phyloP scores from a whole-genome alignment of 1,140 invertebrate genomes.

The Polypedilum vanderplanki region DNA sequence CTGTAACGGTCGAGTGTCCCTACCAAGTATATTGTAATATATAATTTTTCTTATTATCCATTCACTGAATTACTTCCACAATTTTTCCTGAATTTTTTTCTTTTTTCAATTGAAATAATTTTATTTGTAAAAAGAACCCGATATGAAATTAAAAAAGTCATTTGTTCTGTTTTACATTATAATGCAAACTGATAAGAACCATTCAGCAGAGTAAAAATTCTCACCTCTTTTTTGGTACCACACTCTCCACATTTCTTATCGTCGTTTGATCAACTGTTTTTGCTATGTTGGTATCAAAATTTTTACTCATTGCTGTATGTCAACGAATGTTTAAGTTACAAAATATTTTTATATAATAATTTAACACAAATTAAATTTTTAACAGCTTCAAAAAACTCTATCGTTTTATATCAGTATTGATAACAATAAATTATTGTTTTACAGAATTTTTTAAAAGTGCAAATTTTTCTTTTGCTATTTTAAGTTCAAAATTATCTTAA shows the following conservation, averaged over 20 bases:
- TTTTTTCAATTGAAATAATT: too few species aligned
- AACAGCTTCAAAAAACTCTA: not conserved
- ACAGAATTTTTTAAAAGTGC: not conserved
- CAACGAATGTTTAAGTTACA: not conserved
- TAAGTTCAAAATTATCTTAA: too few species aligned
- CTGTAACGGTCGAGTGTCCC: too few species aligned
- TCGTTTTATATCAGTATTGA: not conserved
- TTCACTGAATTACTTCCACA: too few species aligned
- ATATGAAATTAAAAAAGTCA: too few species aligned
- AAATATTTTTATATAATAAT: not conserved
- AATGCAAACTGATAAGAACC: not conserved
- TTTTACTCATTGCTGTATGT: not conserved
- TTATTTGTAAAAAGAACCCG: too few species aligned
- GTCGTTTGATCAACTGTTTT: conserved; percentile 36
- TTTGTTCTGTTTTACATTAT: too few species aligned
- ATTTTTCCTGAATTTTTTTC: too few species aligned
- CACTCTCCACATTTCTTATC: conserved; percentile 38
- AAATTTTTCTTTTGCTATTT: not conserved
- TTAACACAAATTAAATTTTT: not conserved
- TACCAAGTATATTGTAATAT: too few species aligned
- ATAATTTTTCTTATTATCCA: too few species aligned
- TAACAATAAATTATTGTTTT: not conserved
- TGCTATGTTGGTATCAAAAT: not conserved
- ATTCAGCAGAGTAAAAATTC: not conserved
- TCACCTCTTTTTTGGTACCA: conserved; percentile 35